phyloP scores from a whole-genome alignment of 2,888 invertebrate species.

The Hypercompe scribonia region DNA sequence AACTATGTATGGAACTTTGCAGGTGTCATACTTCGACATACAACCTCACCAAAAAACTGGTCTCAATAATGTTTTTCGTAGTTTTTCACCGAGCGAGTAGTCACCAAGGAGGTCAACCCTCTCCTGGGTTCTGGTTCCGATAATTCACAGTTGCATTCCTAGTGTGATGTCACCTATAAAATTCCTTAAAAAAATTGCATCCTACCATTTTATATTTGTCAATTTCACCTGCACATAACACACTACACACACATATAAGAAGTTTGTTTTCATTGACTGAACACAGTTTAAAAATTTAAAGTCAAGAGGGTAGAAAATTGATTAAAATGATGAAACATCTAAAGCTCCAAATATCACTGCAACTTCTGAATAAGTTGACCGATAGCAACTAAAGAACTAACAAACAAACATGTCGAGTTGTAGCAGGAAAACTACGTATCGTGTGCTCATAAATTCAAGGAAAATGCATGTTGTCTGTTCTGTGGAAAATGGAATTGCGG shows the following conservation, averaged over 20 bases:
- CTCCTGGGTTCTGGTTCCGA: no score
- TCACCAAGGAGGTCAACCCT: no score
- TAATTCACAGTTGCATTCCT: no score
- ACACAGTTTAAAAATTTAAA: background rate
- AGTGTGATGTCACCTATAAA: no score
- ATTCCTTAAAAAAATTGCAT: no score
- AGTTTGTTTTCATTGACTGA: background rate
- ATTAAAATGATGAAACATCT: no score
- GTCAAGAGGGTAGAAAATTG: background rate
- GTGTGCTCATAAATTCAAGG: slow-evolving; percentile 11
- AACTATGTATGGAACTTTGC: background rate
- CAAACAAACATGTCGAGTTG: background rate
- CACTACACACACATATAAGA: background rate
- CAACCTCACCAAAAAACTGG: background rate
- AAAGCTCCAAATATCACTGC: background rate
- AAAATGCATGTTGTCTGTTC: slow-evolving; percentile 9
- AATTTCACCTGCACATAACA: background rate
- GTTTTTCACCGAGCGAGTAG: no score
- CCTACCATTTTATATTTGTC: background rate
- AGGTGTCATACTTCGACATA: background rate
- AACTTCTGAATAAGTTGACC: background rate
- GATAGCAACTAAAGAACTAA: background rate
- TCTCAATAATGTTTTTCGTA: no score
- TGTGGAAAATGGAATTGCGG: slow-evolving; percentile 4
- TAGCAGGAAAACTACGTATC: slow-evolving; percentile 1